Evolutionary conservation across 2,888 invertebrate genomes (phyloP).

Genomic region (Tolmerus cingulatus): DNA sequence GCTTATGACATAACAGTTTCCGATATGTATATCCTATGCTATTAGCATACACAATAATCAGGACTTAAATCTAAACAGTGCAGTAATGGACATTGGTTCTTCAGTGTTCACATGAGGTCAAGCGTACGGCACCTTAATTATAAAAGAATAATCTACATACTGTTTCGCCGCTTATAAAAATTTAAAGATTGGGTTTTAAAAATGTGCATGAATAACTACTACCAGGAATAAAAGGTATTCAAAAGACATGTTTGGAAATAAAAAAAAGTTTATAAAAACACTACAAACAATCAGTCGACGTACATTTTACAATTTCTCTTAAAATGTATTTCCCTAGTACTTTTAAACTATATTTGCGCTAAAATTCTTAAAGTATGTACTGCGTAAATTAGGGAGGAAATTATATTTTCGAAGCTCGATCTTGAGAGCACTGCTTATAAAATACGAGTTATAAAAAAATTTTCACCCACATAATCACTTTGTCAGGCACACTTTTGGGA

Average conservation of each 20-base stretch:
- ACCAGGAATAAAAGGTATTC: background rate
- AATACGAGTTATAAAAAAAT: background rate
- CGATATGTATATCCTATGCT: no score
- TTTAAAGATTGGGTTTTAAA: no score
- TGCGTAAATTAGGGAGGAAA: background rate
- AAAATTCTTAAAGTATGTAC: background rate
- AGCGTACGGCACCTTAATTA: no score
- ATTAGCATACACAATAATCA: no score
- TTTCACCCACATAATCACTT: background rate
- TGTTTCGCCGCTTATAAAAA: no score
- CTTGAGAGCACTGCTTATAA: background rate
- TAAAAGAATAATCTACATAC: no score
- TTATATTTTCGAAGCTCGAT: background rate
- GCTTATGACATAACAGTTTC: no score
- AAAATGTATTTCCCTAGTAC: slow-evolving; percentile 33
- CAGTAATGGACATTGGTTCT: no score
- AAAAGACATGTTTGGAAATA: background rate
- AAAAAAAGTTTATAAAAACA: slow-evolving; percentile 32
- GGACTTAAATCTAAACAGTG: no score
- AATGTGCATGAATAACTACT: no score
- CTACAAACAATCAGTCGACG: slow-evolving; percentile 40
- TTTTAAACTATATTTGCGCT: slow-evolving; percentile 17
- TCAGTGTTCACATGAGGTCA: no score
- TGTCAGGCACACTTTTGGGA: slow-evolving; percentile 34
- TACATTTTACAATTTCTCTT: slow-evolving; percentile 23